phyloP scores from a whole-genome alignment of 2,797 vertebrate species.

The Smutsia gigantea region DNA sequence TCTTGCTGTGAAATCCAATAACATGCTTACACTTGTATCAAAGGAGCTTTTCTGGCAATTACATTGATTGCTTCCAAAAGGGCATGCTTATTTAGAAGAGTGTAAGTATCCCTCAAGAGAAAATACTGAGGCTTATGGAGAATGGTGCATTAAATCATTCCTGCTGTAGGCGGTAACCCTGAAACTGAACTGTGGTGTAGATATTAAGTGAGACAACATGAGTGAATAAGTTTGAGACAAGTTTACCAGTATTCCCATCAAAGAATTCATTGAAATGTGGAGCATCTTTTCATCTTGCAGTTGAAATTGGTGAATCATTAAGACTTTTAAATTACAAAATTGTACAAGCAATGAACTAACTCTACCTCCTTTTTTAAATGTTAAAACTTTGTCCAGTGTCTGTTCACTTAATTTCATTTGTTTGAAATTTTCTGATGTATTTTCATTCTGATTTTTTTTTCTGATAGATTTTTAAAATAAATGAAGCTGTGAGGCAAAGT shows the following conservation, averaged over 20 bases:
- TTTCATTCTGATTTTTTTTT: conserved; percentile 18
- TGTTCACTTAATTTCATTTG: background rate
- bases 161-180: background rate
- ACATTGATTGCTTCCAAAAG: conserved; percentile 54
- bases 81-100: conserved; percentile 57
- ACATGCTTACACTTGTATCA: conserved; percentile 47
- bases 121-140: conserved; percentile 42
- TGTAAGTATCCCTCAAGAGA: conserved; percentile 36
- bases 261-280: conserved; percentile 11
- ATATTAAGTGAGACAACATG: background rate
- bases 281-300: background rate
- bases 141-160: background rate
- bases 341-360: conserved; percentile 32
- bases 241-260: background rate
- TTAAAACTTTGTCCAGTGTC: background rate
- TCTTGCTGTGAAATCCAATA: conserved; percentile 68
- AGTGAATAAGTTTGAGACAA: conserved; percentile 22
- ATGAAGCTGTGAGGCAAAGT: background rate
- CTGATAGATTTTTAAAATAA: conserved; percentile 26
- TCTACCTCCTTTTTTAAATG: background rate
- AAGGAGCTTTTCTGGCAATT: conserved; percentile 61
- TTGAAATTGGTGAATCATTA: conserved; percentile 48
- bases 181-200: background rate
- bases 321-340: conserved; percentile 25
- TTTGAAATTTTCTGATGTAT: background rate